Evolutionary conservation across 2,888 invertebrate genomes (phyloP).

Genomic region (Tetragonula carbonaria): DNA sequence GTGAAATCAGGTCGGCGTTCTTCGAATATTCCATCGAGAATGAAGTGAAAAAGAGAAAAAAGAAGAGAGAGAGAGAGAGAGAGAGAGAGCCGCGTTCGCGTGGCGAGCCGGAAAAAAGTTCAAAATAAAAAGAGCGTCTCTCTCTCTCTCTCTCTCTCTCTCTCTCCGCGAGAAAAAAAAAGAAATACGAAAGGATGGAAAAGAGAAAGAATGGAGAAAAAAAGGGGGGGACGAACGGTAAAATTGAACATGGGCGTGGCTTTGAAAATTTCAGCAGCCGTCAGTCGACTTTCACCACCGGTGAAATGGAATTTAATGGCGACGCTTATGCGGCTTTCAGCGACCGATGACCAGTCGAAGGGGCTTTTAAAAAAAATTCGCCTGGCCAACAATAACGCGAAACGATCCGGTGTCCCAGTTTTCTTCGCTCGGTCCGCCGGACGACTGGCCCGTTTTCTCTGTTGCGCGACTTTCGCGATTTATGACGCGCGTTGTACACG

Average conservation of each 20-base stretch:
- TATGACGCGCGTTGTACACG: slow-evolving; percentile 48
- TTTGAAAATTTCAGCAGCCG: slow-evolving; percentile 1
- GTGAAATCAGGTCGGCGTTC: slow-evolving; percentile 27
- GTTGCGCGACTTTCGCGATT: slow-evolving; percentile 53
- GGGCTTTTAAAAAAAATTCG: slow-evolving; percentile 47
- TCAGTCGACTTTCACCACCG: background rate
- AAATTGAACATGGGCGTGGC: background rate
- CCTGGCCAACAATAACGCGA: slow-evolving; percentile 38
- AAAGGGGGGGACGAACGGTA: background rate
- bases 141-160: too few relatives aligned
- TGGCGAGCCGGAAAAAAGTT: background rate
- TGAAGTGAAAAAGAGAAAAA: background rate
- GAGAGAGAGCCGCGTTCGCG: too few relatives aligned
- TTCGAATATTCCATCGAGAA: background rate
- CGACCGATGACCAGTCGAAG: slow-evolving; percentile 32
- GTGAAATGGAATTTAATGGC: slow-evolving; percentile 43
- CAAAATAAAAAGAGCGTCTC: background rate
- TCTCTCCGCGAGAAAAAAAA: too few relatives aligned
- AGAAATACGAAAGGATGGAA: background rate
- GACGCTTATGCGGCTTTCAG: slow-evolving; percentile 29
- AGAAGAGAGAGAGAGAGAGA: background rate
- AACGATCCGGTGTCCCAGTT: slow-evolving; percentile 47
- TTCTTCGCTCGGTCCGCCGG: slow-evolving; percentile 1
- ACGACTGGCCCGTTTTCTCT: slow-evolving; percentile 17
- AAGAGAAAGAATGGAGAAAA: background rate